These are phyloP conservation scores for Aradus depressus DNA, from an alignment of 2,888 invertebrate species.

Conservation along the genomic window DNA sequence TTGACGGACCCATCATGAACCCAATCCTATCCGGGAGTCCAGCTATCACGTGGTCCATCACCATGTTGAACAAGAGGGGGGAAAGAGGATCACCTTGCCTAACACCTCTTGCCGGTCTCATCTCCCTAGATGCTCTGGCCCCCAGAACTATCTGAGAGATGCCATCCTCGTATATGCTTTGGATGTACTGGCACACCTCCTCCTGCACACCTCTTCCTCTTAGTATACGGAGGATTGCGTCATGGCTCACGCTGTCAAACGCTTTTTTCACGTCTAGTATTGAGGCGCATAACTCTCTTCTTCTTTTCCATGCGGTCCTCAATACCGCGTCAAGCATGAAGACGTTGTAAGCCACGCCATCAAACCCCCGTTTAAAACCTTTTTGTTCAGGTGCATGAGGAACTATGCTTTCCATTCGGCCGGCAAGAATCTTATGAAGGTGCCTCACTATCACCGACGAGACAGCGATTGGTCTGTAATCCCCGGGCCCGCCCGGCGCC, in stretches of 20 bases:
- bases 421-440: constrained; percentile 21
- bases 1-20: not conserved
- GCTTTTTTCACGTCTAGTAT: constrained; percentile 37
- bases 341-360: no score
- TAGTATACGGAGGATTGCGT: no score
- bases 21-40: not conserved
- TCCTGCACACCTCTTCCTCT: constrained; percentile 35
- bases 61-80: constrained; percentile 21
- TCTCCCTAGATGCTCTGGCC: no score
- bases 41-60: constrained; percentile 16
- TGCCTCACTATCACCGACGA: constrained; percentile 22
- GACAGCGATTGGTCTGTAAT: constrained; percentile 21
- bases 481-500: not conserved
- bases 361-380: no score
- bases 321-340: no score
- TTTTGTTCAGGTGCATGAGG: not conserved
- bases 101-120: no score
- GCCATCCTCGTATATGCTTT: no score
- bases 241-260: constrained; percentile 36
- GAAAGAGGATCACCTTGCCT: constrained; percentile 26
- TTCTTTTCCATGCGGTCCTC: no score
- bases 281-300: constrained; percentile 11
- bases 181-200: constrained; percentile 33
- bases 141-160: no score
- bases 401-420: constrained; percentile 20